A percentile compares a stretch with the other conserved stretches of the same genome.
Conservation (phyloP, 2,888 invertebrate genomes). For the Diabrotica balteata region DNA sequence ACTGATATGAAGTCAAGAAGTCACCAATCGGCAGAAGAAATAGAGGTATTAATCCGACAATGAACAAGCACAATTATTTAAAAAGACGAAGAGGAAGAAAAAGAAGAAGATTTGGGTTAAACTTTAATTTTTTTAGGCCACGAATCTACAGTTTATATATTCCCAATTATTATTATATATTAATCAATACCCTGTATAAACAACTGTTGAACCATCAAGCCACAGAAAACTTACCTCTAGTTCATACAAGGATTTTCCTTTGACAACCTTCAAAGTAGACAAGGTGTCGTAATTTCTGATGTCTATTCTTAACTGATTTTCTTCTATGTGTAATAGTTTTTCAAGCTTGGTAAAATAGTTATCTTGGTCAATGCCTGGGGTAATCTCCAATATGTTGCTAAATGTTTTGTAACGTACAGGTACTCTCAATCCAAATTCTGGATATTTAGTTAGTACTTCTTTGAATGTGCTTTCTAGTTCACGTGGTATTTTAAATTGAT, state of each 20-base stretch:
- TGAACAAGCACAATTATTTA: too few species aligned
- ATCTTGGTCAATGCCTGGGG: conserved; percentile 30
- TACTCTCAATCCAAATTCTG: conserved; percentile 25
- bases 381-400: conserved; percentile 15
- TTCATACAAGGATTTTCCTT: conserved; percentile 24
- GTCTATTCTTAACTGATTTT: conserved; percentile 49
- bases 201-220: too few species aligned
- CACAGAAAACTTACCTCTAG: conserved; percentile 30
- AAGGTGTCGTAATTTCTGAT: conserved; percentile 50
- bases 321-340: conserved; percentile 51
- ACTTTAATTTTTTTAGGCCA: too few species aligned
- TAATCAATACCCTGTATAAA: too few species aligned
- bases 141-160: too few species aligned
- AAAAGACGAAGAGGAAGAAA: too few species aligned
- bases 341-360: conserved; percentile 46
- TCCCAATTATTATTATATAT: too few species aligned
- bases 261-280: conserved; percentile 35
- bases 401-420: conserved; percentile 5
- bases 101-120: too few species aligned
- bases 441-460: conserved; percentile 20
- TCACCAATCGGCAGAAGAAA: too few species aligned
- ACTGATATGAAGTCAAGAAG: too few species aligned
- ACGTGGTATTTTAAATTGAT: conserved; percentile 23
- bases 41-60: too few species aligned
- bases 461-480: conserved; percentile 14